Conservation (phyloP, 2,113 vertebrate genomes). For the Pteropus alecto region DNA sequence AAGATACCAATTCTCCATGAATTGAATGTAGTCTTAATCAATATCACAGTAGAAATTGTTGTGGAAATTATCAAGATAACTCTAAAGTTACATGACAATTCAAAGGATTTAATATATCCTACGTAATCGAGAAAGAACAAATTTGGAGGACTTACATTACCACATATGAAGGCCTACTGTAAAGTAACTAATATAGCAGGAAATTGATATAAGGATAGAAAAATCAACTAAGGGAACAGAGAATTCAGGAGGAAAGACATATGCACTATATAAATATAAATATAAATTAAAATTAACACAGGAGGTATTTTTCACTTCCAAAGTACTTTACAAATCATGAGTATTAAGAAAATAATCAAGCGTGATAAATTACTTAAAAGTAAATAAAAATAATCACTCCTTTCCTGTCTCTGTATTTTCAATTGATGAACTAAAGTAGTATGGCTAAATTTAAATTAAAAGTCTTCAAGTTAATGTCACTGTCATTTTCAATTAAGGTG, state of each 20-base stretch:
- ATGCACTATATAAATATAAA: neutral
- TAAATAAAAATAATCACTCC: neutral
- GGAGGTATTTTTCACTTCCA: neutral
- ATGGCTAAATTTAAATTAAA: neutral
- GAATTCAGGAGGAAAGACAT: neutral
- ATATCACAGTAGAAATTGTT: neutral
- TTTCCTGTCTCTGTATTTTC: neutral
- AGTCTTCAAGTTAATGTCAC: neutral
- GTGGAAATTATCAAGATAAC: neutral
- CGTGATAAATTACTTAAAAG: neutral
- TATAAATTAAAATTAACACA: neutral
- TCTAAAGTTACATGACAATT: neutral
- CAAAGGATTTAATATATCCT: neutral
- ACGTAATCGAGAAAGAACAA: neutral
- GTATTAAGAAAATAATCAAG: neutral
- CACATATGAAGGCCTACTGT: neutral
- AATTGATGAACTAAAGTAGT: neutral
- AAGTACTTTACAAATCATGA: neutral
- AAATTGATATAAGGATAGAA: neutral
- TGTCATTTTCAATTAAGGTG: neutral
- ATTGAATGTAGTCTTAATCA: neutral
- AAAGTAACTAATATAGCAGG: neutral
- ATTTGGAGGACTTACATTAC: neutral
- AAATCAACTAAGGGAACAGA: neutral
- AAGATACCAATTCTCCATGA: neutral